Percentiles rank a stretch among this genome's conserved stretches.
These are phyloP conservation scores for Lottia scabra DNA, from an alignment of 2,888 invertebrate genomes.

Conservation along the genomic window DNA sequence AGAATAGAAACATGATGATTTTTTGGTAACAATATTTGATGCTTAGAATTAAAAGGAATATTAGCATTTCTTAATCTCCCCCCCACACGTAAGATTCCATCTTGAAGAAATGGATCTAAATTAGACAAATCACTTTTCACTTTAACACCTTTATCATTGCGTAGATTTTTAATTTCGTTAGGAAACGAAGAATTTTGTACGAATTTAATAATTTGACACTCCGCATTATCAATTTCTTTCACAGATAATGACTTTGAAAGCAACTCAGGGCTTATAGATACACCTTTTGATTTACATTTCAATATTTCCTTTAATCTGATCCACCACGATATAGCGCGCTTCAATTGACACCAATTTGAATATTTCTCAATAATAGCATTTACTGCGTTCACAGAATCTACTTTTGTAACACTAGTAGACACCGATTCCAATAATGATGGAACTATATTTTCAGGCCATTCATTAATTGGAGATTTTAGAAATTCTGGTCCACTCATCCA, in stretches of 20 bases:
- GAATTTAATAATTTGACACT: background rate
- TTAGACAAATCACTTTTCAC: background rate
- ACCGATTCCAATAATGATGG: background rate
- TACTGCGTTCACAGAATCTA: background rate
- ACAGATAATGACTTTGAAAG: background rate
- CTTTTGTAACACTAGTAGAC: too few species aligned
- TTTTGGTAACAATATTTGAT: slow-evolving; percentile 15
- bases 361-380: background rate
- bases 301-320: background rate
- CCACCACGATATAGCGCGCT: background rate
- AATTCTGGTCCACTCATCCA: slow-evolving; percentile 32
- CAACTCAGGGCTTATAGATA: background rate
- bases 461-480: background rate
- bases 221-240: background rate
- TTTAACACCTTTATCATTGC: background rate
- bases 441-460: too few species aligned
- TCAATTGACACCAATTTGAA: background rate
- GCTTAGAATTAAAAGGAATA: slow-evolving; percentile 10
- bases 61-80: slow-evolving; percentile 1
- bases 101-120: slow-evolving; percentile 1
- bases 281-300: background rate
- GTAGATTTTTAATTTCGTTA: background rate
- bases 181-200: background rate
- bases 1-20: slow-evolving; percentile 10
- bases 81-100: slow-evolving; percentile 9